A percentile compares a stretch with the other conserved stretches of the same genome.
Evolutionary conservation across 1,140 invertebrate species (phyloP).

Genomic region (Eupeodes corollae): DNA sequence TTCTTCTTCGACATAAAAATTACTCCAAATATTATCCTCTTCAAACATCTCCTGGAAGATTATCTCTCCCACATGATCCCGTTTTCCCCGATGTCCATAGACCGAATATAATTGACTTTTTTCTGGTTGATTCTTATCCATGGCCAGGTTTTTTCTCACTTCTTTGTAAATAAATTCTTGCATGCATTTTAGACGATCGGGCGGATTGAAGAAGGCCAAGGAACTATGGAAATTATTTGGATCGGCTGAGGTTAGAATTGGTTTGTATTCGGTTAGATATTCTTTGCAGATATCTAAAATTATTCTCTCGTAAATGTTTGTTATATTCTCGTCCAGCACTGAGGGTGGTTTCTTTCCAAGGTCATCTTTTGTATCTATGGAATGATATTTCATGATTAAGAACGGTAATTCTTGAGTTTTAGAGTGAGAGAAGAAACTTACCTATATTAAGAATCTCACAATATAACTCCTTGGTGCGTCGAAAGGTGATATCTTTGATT

Average conservation of each 20-base stretch:
- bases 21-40: slow-evolving; percentile 15
- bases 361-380: slow-evolving; percentile 6
- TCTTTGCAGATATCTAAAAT: slow-evolving; percentile 18
- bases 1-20: slow-evolving; percentile 15
- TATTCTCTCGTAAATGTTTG: slow-evolving; percentile 20
- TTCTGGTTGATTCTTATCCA: slow-evolving; percentile 8
- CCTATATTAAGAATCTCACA: slow-evolving; percentile 12
- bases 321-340: slow-evolving; percentile 15
- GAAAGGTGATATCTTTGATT: slow-evolving; percentile 15
- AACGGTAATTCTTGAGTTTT: no score
- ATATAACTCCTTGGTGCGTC: slow-evolving; percentile 15
- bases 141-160: slow-evolving; percentile 9
- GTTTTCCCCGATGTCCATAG: slow-evolving; percentile 12
- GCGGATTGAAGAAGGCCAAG: slow-evolving; percentile 15
- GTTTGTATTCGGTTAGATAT: slow-evolving; percentile 9
- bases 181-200: slow-evolving; percentile 13
- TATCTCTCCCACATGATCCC: slow-evolving; percentile 15
- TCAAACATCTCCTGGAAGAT: slow-evolving; percentile 16
- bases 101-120: slow-evolving; percentile 8
- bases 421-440: slow-evolving; percentile 1
- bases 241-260: slow-evolving; percentile 3
- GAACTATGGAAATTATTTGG: slow-evolving; percentile 9
- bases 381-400: neutral
- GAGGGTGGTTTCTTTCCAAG: slow-evolving; percentile 9
- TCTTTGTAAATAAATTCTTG: slow-evolving; percentile 12